phyloP scores from a whole-genome alignment of 2,888 invertebrate genomes.

The Abrostola triplasia region DNA sequence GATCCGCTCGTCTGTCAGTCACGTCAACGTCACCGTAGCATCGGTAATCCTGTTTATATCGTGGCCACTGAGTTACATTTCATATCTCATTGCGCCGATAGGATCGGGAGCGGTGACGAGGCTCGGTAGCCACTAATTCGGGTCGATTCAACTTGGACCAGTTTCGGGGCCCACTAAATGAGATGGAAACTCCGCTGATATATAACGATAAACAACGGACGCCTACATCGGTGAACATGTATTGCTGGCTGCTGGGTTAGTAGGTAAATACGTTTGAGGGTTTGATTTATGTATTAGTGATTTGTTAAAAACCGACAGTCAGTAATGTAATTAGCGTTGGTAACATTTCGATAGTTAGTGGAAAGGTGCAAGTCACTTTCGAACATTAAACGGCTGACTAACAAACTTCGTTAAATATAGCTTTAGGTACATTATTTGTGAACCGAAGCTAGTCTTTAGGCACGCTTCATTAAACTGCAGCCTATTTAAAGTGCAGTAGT shows the following conservation, averaged over 20 bases:
- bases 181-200: conserved; percentile 78
- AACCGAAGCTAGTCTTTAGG: conserved; percentile 30
- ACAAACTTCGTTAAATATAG: conserved; percentile 19
- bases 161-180: conserved; percentile 68
- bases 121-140: conserved; percentile 64
- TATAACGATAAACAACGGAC: conserved; percentile 65
- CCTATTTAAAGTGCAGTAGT: conserved; percentile 53
- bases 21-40: conserved; percentile 37
- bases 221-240: conserved; percentile 38
- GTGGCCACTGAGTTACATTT: conserved; percentile 69
- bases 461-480: conserved; percentile 49
- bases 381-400: conserved; percentile 26
- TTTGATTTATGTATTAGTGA: conserved; percentile 41
- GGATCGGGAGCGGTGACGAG: conserved; percentile 67
- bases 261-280: conserved; percentile 31
- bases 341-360: conserved; percentile 1
- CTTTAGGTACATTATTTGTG: conserved; percentile 27
- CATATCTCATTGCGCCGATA: conserved; percentile 77
- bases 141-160: conserved; percentile 56
- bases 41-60: conserved; percentile 55
- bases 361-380: conserved; percentile 34
- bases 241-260: conserved; percentile 37
- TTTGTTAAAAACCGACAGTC: conserved; percentile 20
- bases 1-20: conserved; percentile 35
- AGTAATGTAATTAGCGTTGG: conserved; percentile 19